Conservation (phyloP, 2,888 invertebrate genomes). For the Patella caerulea region DNA sequence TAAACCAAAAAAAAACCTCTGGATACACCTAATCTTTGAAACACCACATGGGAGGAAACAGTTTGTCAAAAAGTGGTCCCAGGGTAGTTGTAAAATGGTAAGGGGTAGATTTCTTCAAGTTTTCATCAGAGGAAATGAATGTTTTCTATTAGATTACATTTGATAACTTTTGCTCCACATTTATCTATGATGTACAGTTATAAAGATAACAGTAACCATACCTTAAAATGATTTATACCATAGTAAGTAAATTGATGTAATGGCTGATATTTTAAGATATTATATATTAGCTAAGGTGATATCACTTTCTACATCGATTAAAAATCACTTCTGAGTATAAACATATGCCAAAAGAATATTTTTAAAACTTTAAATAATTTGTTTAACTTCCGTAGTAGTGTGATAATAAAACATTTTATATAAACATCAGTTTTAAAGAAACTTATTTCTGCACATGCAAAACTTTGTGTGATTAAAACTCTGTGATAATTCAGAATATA, state of each 20-base stretch:
- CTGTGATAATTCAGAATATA: no score
- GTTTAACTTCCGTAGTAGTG: background rate
- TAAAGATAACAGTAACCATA: background rate
- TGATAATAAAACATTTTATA: background rate
- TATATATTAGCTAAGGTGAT: background rate
- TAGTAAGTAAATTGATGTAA: background rate
- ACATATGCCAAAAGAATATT: slow-evolving; percentile 4
- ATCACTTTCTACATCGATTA: slow-evolving; percentile 2
- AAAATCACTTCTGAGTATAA: background rate
- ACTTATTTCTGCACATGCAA: no score
- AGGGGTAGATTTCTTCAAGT: background rate
- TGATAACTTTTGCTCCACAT: slow-evolving; percentile 9
- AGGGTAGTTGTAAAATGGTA: background rate
- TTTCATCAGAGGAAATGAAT: slow-evolving; percentile 5
- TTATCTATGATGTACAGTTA: background rate
- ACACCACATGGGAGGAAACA: background rate
- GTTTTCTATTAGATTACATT: background rate
- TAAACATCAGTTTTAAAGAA: no score
- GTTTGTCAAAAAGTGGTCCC: slow-evolving; percentile 6
- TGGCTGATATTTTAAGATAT: no score
- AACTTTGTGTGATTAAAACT: no score
- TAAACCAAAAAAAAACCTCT: no score
- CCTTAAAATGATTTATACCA: slow-evolving; percentile 5
- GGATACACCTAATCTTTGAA: no score
- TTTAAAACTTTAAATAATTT: background rate